phyloP scores from a whole-genome alignment of 2,797 vertebrate species.

The Oreortyx pictus region DNA sequence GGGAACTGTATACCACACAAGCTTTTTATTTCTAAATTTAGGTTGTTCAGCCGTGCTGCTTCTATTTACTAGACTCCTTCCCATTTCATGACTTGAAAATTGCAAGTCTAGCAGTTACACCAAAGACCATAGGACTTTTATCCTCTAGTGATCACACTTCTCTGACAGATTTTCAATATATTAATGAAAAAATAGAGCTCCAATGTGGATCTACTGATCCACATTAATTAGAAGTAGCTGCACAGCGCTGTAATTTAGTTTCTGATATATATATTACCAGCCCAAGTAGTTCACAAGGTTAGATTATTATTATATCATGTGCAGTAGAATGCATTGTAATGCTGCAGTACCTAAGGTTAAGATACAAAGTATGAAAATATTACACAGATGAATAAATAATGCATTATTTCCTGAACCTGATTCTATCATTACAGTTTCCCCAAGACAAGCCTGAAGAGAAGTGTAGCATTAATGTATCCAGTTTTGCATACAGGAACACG shows the following conservation, averaged over 20 bases:
- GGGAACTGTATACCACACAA: not conserved
- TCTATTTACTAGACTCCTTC: not conserved
- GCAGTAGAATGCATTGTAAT: not conserved
- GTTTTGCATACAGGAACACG: constrained; percentile 3
- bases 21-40: not conserved
- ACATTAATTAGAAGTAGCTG: not conserved
- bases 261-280: not conserved
- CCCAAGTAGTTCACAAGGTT: not conserved
- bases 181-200: not conserved
- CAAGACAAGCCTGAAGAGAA: not conserved
- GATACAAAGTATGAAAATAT: not conserved
- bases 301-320: not conserved
- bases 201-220: no score
- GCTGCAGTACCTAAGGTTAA: not conserved
- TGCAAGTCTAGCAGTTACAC: not conserved
- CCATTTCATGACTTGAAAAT: not conserved
- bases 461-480: not conserved
- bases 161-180: not conserved
- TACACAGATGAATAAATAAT: not conserved
- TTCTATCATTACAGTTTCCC: not conserved
- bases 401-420: not conserved
- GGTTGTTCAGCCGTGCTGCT: not conserved
- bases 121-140: not conserved
- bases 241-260: not conserved
- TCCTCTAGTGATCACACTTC: not conserved